Base-by-base conservation (phyloP, 2,888 invertebrate species). In the Phaonia tiefii region DNA sequence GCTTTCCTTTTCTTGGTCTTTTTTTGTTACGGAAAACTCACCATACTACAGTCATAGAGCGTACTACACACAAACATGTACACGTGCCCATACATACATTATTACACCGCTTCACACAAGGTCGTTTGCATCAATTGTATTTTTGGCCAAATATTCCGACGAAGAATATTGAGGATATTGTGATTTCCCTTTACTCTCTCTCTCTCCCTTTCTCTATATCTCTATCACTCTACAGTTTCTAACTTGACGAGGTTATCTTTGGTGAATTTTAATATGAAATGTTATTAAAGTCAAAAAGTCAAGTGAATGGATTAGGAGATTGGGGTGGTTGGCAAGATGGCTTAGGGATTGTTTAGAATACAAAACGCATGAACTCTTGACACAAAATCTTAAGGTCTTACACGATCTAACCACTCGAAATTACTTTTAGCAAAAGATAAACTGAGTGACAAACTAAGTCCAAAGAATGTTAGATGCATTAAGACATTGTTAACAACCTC, bases 221-320 rank as follows among this genome's bases (percentile, higher is more conserved):
- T n/a, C n/a, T n/a, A n/a, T n/a, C n/a, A n/a, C n/a, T n/a, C n/a
- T n/a, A n/a, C n/a, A n/a, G n/a, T 17, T 22, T 8, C 51, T 7
- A 22, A 56, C 46, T 31, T 69, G 39, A 39, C 1, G 26, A 31
- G 69, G 54, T 79, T 75, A 54, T 75, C 44, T 71, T 67, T 60
- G 51, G 67, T 54, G 67, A 79, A 54, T 72, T 75, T 63, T 58
- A 51, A 39, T 56, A 70, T 58, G 58, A 69, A 56, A 69, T 79
- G 26, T 60, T 58, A 70, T 65, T 79, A 58, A 42, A 75, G 49
- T 58, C 46, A 54, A 74, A 74, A 65, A 70, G 66, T 56, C 66
- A 66, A 54, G 44, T 44, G 8, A 7, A 22, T 17, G 20, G 8
- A 31, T 3, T 22, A 44, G 5, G 22, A 1, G n/a, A 15, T 17